Percentiles rank a stretch among this genome's conserved stretches.
Evolutionary conservation across 2,797 vertebrate species (phyloP).

Genomic region (Alosa sapidissima): DNA sequence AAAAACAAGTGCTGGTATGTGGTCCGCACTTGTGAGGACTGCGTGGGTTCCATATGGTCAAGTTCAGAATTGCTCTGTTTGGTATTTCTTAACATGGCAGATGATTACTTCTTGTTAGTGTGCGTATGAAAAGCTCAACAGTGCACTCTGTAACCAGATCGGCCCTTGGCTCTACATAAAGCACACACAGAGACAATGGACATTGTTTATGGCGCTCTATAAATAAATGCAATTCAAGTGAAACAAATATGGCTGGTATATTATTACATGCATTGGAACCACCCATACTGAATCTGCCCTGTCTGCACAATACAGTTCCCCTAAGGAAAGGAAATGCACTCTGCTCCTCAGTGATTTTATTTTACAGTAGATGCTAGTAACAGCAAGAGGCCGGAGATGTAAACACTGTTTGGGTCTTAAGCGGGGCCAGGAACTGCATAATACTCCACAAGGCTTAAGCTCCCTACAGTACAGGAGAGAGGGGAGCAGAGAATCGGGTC

Average conservation of each 20-base stretch:
- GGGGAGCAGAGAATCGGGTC: conserved; percentile 43
- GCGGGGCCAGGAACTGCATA: not conserved
- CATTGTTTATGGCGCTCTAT: not conserved
- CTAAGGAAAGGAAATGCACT: too few species aligned
- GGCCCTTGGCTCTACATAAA: not conserved
- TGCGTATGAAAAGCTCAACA: not conserved
- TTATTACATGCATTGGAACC: not conserved
- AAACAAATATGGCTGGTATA: not conserved
- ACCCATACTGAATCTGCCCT: not conserved
- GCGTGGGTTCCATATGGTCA: not conserved
- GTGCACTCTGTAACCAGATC: not conserved
- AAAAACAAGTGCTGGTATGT: not conserved
- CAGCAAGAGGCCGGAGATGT: not conserved
- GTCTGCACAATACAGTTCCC: not conserved
- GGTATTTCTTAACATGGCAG: not conserved
- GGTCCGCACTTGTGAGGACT: not conserved
- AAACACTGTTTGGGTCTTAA: not conserved
- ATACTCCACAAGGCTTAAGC: not conserved
- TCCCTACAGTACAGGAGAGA: not conserved
- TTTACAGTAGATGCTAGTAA: not conserved
- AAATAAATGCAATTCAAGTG: not conserved
- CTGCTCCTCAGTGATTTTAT: too few species aligned
- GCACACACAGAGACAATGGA: not conserved
- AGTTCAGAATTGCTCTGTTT: not conserved
- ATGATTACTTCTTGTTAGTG: not conserved